phyloP scores from a whole-genome alignment of 1,140 invertebrate genomes.

The Euura saliciscinereae region DNA sequence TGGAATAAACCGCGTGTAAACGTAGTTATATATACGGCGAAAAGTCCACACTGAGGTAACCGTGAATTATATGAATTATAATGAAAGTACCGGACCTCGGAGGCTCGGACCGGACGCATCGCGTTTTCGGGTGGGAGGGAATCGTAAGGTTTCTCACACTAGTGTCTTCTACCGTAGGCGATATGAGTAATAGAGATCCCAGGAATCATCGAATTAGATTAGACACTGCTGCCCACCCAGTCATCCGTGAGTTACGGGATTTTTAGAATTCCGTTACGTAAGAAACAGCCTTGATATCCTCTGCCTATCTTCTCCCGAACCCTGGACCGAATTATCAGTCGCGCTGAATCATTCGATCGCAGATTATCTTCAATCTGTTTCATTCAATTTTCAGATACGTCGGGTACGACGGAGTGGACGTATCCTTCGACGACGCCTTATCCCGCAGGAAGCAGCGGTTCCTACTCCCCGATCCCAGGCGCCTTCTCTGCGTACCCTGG shows the following conservation, averaged over 20 bases:
- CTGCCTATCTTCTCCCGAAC: too few species aligned
- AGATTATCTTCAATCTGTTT: neutral
- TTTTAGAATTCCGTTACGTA: neutral
- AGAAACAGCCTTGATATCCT: too few species aligned
- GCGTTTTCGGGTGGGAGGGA: neutral
- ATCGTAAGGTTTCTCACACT: neutral
- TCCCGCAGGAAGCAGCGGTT: constrained; percentile 42
- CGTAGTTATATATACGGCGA: neutral
- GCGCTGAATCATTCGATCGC: too few species aligned
- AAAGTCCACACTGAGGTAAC: neutral
- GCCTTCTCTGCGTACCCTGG: constrained; percentile 57
- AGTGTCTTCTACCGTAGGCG: neutral
- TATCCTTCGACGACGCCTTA: constrained; percentile 57
- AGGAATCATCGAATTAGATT: neutral
- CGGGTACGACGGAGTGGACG: constrained; percentile 51
- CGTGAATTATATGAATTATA: neutral
- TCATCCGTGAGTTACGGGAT: neutral
- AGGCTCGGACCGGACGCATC: neutral
- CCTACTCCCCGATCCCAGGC: constrained; percentile 55
- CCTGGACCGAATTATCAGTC: too few species aligned
- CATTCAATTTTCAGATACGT: constrained; percentile 49
- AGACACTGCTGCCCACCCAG: neutral
- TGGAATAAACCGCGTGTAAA: neutral
- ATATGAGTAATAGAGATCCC: neutral
- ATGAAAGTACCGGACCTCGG: neutral